Percentiles rank a stretch among this genome's conserved stretches.
Evolutionary conservation across 2,797 vertebrate genomes (phyloP).

Genomic region (Gallirallus australis): DNA sequence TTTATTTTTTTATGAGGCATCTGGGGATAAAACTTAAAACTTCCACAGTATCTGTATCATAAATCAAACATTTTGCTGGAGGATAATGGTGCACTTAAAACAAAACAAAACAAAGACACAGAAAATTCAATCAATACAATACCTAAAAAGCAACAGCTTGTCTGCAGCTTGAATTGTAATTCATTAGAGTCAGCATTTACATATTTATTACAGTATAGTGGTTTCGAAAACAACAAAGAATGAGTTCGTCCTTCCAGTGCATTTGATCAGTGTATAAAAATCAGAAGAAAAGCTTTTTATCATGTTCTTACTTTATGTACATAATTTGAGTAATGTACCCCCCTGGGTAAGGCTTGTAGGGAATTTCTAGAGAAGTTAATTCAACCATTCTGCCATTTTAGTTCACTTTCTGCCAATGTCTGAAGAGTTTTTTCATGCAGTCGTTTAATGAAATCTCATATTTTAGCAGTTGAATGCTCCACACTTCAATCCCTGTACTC

Average conservation of each 20-base stretch:
- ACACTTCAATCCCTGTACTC: background rate
- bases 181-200: slow-evolving; percentile 1
- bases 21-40: slow-evolving; percentile 49
- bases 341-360: background rate
- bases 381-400: background rate
- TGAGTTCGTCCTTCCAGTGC: background rate
- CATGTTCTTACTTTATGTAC: background rate
- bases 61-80: slow-evolving; percentile 61
- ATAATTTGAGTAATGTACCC: background rate
- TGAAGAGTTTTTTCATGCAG: background rate
- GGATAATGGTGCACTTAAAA: slow-evolving; percentile 16
- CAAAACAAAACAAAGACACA: background rate
- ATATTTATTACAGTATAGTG: background rate
- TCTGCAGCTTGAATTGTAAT: background rate
- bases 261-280: background rate
- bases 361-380: background rate
- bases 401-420: background rate
- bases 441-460: background rate
- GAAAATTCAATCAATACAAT: background rate
- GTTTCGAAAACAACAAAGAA: slow-evolving; percentile 3
- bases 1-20: slow-evolving; percentile 43
- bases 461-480: background rate
- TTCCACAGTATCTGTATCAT: slow-evolving; percentile 42
- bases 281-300: background rate
- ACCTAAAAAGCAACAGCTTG: slow-evolving; percentile 21